Evolutionary conservation across 2,113 vertebrate species (phyloP).

Genomic region (Melanostigma gelatinosum): DNA sequence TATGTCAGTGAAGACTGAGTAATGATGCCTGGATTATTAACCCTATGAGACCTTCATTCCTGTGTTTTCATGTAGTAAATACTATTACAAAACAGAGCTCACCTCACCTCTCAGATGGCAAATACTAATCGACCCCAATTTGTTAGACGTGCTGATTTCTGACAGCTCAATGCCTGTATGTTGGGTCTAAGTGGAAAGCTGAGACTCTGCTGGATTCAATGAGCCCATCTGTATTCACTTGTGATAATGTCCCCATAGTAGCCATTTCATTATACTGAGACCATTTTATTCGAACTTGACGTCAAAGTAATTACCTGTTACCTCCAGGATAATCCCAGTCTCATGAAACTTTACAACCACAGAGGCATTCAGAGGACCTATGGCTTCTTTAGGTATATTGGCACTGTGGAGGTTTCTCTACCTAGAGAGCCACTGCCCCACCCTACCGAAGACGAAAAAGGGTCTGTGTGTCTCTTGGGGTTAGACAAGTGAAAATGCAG

Average conservation of each 20-base stretch:
- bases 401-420: too few relatives aligned
- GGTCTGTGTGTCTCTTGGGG: background rate
- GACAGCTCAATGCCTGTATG: background rate
- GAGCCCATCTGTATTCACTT: background rate
- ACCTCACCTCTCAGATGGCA: background rate
- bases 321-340: background rate
- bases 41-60: background rate
- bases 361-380: background rate
- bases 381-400: too few relatives aligned
- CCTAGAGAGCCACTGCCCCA: too few relatives aligned
- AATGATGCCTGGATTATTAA: slow-evolving; percentile 23
- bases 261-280: background rate
- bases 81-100: background rate
- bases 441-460: background rate
- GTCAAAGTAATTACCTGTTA: background rate
- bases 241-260: background rate
- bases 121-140: background rate
- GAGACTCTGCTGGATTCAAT: background rate
- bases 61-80: background rate
- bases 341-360: background rate
- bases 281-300: background rate
- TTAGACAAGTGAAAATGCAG: slow-evolving; percentile 12
- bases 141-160: background rate
- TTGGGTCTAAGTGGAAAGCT: background rate
- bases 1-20: slow-evolving; percentile 26